These are phyloP conservation scores for Rhodeus uyekii DNA, from an alignment of 2,797 vertebrate species.

Conservation along the genomic window DNA sequence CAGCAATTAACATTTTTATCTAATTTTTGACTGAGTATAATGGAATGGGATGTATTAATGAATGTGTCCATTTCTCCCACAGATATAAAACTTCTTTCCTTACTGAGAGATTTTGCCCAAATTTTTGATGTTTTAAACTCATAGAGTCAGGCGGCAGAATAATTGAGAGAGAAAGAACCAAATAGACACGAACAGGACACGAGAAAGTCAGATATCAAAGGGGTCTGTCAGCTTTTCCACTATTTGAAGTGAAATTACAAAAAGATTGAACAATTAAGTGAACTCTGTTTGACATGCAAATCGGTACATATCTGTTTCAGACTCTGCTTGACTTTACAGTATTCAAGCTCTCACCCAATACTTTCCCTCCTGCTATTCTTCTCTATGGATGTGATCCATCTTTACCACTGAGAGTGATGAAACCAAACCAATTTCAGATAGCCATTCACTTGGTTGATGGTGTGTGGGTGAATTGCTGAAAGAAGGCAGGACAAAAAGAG, in stretches of 20 bases:
- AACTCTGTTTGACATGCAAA: not conserved
- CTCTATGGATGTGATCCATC: not conserved
- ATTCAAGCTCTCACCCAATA: not conserved
- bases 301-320: not conserved
- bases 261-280: conserved; percentile 6
- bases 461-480: not conserved
- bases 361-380: not conserved
- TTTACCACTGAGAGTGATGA: conserved; percentile 5
- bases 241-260: not conserved
- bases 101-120: not conserved
- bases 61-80: not conserved
- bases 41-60: not conserved
- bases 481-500: not conserved
- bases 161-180: not conserved
- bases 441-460: conserved; percentile 11
- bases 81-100: not conserved
- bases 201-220: not conserved
- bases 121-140: not conserved
- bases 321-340: conserved; percentile 14
- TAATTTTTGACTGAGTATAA: no score
- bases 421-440: not conserved
- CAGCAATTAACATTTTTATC: not conserved
- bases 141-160: not conserved
- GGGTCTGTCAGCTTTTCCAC: not conserved
- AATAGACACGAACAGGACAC: not conserved